Percentiles rank a stretch among this genome's conserved stretches.
Conservation (phyloP, 2,113 vertebrate species). For the Felis chaus region DNA sequence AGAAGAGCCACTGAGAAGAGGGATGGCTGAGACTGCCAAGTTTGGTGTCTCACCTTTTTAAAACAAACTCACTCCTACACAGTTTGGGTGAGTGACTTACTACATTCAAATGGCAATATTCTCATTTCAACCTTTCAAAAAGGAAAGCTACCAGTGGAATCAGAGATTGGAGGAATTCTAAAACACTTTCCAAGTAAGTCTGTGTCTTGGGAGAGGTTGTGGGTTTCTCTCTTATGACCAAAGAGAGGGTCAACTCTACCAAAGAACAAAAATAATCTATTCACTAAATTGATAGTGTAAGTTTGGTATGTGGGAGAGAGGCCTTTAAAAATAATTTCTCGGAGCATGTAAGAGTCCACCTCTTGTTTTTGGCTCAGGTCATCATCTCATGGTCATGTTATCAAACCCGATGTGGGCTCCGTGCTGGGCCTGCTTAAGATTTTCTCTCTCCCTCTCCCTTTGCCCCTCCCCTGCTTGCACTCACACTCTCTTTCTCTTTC, state of each 20-base stretch:
- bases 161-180: neutral
- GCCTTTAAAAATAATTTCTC: no score
- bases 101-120: neutral
- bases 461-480: no score
- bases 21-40: constrained; percentile 80
- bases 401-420: no score
- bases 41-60: constrained; percentile 82
- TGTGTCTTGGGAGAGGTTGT: neutral
- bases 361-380: no score
- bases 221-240: neutral
- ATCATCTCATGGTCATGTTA: no score
- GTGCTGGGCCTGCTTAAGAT: no score
- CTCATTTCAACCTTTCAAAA: neutral
- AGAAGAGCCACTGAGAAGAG: constrained; percentile 83
- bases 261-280: neutral
- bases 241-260: neutral
- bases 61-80: constrained; percentile 63
- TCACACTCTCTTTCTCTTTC: no score
- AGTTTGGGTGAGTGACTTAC: neutral
- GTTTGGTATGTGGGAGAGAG: neutral
- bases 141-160: neutral
- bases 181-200: neutral
- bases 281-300: neutral
- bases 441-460: no score
- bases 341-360: no score